Percentiles rank a stretch among this genome's conserved stretches.
Evolutionary conservation across 2,888 invertebrate genomes (phyloP).

Genomic region (Clivina fossor): DNA sequence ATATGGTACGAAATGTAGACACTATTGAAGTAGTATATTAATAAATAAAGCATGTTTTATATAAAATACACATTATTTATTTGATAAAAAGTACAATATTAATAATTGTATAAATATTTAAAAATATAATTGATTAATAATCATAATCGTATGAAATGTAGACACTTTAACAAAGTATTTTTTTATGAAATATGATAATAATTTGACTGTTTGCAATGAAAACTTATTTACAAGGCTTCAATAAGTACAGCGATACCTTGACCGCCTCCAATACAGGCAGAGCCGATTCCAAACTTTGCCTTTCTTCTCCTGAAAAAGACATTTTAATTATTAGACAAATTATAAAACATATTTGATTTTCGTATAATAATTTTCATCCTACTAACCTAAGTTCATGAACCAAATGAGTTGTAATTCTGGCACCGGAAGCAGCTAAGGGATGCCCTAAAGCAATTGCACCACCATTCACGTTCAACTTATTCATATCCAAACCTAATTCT

Average conservation of each 20-base stretch:
- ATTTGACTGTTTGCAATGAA: not conserved
- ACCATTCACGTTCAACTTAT: slow-evolving; percentile 91
- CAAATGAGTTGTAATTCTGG: slow-evolving; percentile 88
- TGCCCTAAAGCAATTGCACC: slow-evolving; percentile 98
- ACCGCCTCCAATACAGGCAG: slow-evolving; percentile 98
- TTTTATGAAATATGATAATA: slow-evolving; percentile 4
- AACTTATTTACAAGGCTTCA: slow-evolving; percentile 66
- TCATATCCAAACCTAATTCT: slow-evolving; percentile 81
- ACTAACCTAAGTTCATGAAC: slow-evolving; percentile 85
- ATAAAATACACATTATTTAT: not conserved
- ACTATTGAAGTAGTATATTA: too few relatives aligned
- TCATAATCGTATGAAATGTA: not conserved
- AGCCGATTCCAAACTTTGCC: slow-evolving; percentile 85
- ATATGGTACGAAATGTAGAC: too few relatives aligned
- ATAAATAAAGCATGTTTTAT: too few relatives aligned
- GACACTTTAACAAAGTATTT: too few relatives aligned
- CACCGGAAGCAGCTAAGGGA: slow-evolving; percentile 93
- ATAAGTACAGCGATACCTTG: slow-evolving; percentile 95
- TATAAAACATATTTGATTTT: too few relatives aligned
- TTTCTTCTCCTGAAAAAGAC: slow-evolving; percentile 69
- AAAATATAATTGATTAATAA: slow-evolving; percentile 13
- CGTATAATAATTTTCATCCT: too few relatives aligned
- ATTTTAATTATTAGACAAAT: too few relatives aligned
- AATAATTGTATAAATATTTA: too few relatives aligned
- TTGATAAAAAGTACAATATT: not conserved